Conservation (phyloP, 2,113 vertebrate genomes). For the Lampris incognitus region DNA sequence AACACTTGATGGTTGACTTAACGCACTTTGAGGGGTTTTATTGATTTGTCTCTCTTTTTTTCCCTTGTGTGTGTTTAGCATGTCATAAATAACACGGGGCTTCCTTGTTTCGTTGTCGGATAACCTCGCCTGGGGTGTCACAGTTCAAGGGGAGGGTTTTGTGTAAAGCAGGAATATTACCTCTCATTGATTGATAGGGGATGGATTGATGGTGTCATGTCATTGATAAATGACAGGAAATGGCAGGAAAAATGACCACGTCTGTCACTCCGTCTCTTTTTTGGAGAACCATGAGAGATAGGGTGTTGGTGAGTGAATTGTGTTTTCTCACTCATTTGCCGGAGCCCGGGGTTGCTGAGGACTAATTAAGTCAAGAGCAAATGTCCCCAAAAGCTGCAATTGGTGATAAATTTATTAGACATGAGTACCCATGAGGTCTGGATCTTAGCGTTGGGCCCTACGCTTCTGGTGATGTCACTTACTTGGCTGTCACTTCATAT, state of each 20-base stretch:
- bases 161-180: slow-evolving; percentile 38
- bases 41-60: slow-evolving; percentile 11
- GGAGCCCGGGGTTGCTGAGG: slow-evolving; percentile 66
- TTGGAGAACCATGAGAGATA: slow-evolving; percentile 33
- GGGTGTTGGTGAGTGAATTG: slow-evolving; percentile 47
- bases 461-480: slow-evolving; percentile 71
- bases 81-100: slow-evolving; percentile 43
- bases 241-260: slow-evolving; percentile 3
- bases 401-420: slow-evolving; percentile 84
- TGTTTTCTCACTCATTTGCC: slow-evolving; percentile 63
- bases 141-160: slow-evolving; percentile 35
- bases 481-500: slow-evolving; percentile 74
- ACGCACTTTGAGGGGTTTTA: not conserved
- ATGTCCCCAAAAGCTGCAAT: slow-evolving; percentile 81
- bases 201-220: slow-evolving; percentile 34
- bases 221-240: slow-evolving; percentile 9
- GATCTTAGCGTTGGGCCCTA: slow-evolving; percentile 67
- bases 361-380: slow-evolving; percentile 84
- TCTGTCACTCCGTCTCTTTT: slow-evolving; percentile 21
- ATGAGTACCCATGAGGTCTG: slow-evolving; percentile 79
- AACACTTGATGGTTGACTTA: slow-evolving; percentile 22
- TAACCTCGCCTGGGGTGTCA: slow-evolving; percentile 36
- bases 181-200: slow-evolving; percentile 5
- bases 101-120: slow-evolving; percentile 39
- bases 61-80: slow-evolving; percentile 29